phyloP scores from a whole-genome alignment of 2,113 vertebrate genomes.

The Crotophaga sulcirostris region DNA sequence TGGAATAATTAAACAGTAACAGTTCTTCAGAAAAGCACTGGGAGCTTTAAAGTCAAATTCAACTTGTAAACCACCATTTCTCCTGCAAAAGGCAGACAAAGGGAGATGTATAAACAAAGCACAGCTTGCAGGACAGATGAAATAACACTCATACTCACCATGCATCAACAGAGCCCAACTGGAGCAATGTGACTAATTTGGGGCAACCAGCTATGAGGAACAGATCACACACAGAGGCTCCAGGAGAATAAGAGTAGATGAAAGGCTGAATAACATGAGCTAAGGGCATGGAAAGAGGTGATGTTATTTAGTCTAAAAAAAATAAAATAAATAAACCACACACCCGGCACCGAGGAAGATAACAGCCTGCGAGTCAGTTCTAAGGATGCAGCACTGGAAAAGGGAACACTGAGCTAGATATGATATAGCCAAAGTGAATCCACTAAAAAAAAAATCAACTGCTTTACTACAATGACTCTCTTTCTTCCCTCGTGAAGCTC shows the following conservation, averaged over 20 bases:
- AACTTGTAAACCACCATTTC: not conserved
- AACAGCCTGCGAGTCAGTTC: not conserved
- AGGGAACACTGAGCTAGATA: not conserved
- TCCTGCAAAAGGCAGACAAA: not conserved
- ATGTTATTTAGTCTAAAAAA: not conserved
- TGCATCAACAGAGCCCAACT: not conserved
- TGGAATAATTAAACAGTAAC: not conserved
- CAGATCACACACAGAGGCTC: not conserved
- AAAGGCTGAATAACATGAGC: not conserved
- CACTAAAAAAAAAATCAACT: not conserved
- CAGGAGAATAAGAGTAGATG: not conserved
- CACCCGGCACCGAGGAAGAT: not conserved
- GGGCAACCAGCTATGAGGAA: not conserved
- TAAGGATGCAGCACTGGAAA: not conserved
- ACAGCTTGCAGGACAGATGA: conserved; percentile 38
- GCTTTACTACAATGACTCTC: not conserved
- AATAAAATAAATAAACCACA: not conserved
- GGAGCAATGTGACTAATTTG: not conserved
- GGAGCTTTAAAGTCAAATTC: not conserved
- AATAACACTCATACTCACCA: conserved; percentile 1
- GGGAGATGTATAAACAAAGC: conserved; percentile 4
- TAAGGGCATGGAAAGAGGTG: not conserved
- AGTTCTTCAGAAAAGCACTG: not conserved
- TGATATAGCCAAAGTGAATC: not conserved
- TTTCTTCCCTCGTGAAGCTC: not conserved